Conservation (phyloP, 1,140 invertebrate species). For the Dinothrombium tinctorium region DNA sequence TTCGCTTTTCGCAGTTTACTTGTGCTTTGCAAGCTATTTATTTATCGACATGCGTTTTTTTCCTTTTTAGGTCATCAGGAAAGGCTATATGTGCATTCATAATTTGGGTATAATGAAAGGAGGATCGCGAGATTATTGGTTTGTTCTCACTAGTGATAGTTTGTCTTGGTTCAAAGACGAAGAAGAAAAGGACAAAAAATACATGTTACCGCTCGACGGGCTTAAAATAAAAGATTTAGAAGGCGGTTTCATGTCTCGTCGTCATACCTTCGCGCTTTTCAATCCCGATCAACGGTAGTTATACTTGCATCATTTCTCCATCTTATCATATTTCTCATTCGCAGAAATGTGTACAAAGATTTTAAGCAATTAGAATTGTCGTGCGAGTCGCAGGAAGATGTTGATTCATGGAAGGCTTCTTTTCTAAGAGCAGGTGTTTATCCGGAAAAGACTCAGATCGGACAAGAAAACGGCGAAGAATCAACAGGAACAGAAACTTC, state of each 20-base stretch:
- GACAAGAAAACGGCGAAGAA: slow-evolving; percentile 35
- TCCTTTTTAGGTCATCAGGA: slow-evolving; percentile 55
- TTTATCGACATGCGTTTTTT: slow-evolving; percentile 5
- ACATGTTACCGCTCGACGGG: slow-evolving; percentile 90
- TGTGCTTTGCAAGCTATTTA: not conserved
- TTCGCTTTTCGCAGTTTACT: slow-evolving; percentile 5
- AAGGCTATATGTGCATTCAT: slow-evolving; percentile 94
- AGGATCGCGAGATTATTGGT: slow-evolving; percentile 96
- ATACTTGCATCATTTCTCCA: slow-evolving; percentile 39
- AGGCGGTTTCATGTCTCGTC: slow-evolving; percentile 88
- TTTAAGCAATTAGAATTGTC: slow-evolving; percentile 91
- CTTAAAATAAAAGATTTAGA: slow-evolving; percentile 91
- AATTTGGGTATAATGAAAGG: slow-evolving; percentile 95
- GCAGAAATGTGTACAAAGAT: slow-evolving; percentile 36
- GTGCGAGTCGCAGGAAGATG: slow-evolving; percentile 90
- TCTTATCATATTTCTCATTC: slow-evolving; percentile 1
- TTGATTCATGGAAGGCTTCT: slow-evolving; percentile 99
- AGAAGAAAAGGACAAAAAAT: slow-evolving; percentile 99
- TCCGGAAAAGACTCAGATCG: slow-evolving; percentile 64
- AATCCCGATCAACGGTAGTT: slow-evolving; percentile 68
- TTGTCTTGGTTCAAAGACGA: slow-evolving; percentile 99
- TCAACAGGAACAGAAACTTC: slow-evolving; percentile 28
- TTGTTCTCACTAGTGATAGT: slow-evolving; percentile 93
- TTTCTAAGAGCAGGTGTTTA: slow-evolving; percentile 96
- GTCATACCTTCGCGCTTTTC: slow-evolving; percentile 93